Evolutionary conservation across 2,113 vertebrate genomes (phyloP), one percentile per base, ranked within the genome.

Genomic region (Fulica atra): DNA sequence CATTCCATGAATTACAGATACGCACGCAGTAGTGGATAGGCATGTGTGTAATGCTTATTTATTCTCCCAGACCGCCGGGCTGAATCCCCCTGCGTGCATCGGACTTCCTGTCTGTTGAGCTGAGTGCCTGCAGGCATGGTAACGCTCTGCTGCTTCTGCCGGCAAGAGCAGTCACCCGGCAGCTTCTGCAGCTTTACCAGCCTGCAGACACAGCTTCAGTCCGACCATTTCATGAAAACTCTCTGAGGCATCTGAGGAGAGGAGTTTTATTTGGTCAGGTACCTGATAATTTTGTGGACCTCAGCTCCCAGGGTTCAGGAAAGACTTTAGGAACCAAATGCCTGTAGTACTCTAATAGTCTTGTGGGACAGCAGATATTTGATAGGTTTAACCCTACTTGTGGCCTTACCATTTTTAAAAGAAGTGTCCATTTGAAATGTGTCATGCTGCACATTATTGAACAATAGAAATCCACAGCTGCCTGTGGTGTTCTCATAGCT

Each of bases 401-500:
- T 31, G 11, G 35, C 57, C 80, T 29, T 66, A 44, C 33, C 11
- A 29, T 78, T 81, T 2, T 8, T 71, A 61, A 96, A 81, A 40
- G 10, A 81, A 92, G 17, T 25, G 33, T 42, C 63, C 28, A 15
- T 91, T 69, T 53, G 66, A 65, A 90, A 91, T 92, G 81, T 90
- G 78, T 93, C 66, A 51, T 48, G 46, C 20, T 14, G 24, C 64
- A 69, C 28, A 16, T 84, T 86, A 61, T 9, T 42, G 70, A 56
- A 46, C 54, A 60, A 31, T 74, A 83, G 46, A 54, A 95, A 90
- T 87, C 68, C 31, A 81, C 61, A 96, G 68, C 74, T 70, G 66
- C 71, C 88, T 74, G 53, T 93, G 59, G 56, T 15, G 8, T 77
- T 96, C 88, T 68, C 64, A 85, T 63, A 92, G 66, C 88, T 89